Evolutionary conservation across 2,888 invertebrate species (phyloP), one percentile per base, ranked within the genome.

Genomic region (Tridacna crocea): DNA sequence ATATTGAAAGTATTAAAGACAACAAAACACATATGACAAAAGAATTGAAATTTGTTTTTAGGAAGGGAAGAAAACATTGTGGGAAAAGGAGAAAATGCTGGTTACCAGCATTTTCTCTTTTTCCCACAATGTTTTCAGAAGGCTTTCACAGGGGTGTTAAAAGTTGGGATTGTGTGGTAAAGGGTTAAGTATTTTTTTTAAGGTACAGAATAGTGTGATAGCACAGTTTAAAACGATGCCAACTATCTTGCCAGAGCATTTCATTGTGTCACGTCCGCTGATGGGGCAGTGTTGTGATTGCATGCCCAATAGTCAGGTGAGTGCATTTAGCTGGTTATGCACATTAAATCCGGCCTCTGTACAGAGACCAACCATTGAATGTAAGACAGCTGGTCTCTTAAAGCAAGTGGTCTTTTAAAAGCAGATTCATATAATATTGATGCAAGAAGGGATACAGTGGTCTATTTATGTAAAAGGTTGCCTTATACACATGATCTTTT

Each of bases 261-360:
- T 91, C 58, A 82, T 79, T 26, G 80, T 87, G 13, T 72, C 80
- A 1, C 84, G 92, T n/a, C 91, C 92, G 15, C 84, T 90, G 26
- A 91, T 91, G 91, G 92, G 92, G 22, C 84, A 84, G 27, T 90
- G 90, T 68, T 92, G 92, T 83, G 72, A 81, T 12, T 92, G 92
- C 82, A 85, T 92, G 87, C 92, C 91, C 24, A 82, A 87, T 26
- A 92, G 92, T 85, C 88, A 86, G 87, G 91, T 90, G 58, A 75
- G 68, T 24, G 10, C 0, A 8, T 36, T 36, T 36, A 4, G 2
- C 36, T 36, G 2, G 36, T 8, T 36, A 36, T 36, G 36, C 3
- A 36, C 36, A 4, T 36, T 36, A 8, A 8, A 4, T 36, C 36
- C 2, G 8, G 36, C 36, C 36, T 36, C 36, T 36, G 36, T 36